phyloP scores from a whole-genome alignment of 2,888 invertebrate genomes.

The Xanthia icteritia region DNA sequence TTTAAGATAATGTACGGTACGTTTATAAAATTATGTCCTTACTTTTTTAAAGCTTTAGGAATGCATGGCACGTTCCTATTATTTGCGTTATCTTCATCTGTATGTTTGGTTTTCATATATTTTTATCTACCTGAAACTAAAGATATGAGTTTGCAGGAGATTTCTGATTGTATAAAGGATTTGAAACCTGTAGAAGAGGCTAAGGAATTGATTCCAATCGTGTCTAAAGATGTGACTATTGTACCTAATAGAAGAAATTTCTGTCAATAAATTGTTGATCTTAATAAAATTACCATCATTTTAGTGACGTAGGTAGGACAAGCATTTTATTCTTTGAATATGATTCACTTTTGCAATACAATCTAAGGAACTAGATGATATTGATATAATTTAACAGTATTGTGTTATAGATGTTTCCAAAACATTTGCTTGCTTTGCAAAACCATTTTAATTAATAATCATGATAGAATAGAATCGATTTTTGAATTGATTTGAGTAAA shows the following conservation, averaged over 20 bases:
- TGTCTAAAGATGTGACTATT: background rate
- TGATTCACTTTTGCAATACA: no score
- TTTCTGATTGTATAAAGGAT: conserved; percentile 54
- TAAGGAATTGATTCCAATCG: conserved; percentile 38
- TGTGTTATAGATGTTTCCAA: background rate
- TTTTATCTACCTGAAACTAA: conserved; percentile 71
- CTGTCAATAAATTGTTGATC: background rate
- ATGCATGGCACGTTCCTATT: conserved; percentile 70
- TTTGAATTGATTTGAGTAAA: no score
- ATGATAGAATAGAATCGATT: background rate
- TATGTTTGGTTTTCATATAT: conserved; percentile 61
- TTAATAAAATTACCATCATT: background rate
- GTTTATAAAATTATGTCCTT: conserved; percentile 68
- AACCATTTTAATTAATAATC: no score
- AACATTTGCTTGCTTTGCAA: background rate
- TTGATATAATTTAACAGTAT: background rate
- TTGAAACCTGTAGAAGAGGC: conserved; percentile 32
- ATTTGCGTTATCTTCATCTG: conserved; percentile 61
- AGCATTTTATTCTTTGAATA: no score
- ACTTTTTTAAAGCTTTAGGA: conserved; percentile 57
- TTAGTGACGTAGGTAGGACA: background rate
- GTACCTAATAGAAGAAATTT: background rate
- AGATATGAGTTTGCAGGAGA: conserved; percentile 66
- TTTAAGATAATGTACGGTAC: conserved; percentile 56
- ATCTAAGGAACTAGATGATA: no score